Evolutionary conservation across 2,113 vertebrate species (phyloP), one percentile per base, ranked within the genome.

Genomic region (Bufo gargarizans): DNA sequence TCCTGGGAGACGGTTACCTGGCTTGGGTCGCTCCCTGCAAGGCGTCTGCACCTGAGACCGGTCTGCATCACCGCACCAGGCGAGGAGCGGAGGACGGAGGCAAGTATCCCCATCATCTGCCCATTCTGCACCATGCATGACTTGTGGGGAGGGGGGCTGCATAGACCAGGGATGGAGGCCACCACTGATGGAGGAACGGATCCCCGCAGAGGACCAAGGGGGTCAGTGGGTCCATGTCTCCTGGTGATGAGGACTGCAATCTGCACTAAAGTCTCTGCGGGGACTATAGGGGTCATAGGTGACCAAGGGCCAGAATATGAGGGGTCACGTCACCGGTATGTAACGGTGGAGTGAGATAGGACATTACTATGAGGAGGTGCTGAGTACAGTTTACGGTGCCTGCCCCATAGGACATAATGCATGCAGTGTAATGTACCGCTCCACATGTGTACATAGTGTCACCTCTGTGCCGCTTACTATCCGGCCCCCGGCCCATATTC

Each of bases 1-100:
- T 14, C 0, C 77, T 19, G 65, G 45, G 86, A 87, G 77, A 87
- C 86, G 77, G 86, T 87, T 87, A 87, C 86, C 86, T 87, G 86
- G 63, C 59, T 20, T 8, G 49, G 61, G 49, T 55, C n/a, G 22
- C 85, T 71, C 77, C 5, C 20, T 16, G 77, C 20, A 65, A 81
- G 12, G 2, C 77, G 53, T 9, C 86, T 47, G 78, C 86, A 87
- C 77, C 77, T 80, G 77, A 43, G 63, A 20, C 2, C 85, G 4
- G 10, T 19, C 74, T 12, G 9, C 76, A 13, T 13, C 12, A 3
- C 84, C 14, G 56, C 71, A 45, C 74, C 85, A 14, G 43, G 6
- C 13, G 45, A n/a, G 53, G 55, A 76, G 84, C 22, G 43, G 59
- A 13, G n/a, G 47, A n/a, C 58, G 12, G 6, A 82, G 82, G 82